These are phyloP conservation scores for Bicyclus anynana DNA, from an alignment of 1,140 invertebrate genomes.

Conservation along the genomic window DNA sequence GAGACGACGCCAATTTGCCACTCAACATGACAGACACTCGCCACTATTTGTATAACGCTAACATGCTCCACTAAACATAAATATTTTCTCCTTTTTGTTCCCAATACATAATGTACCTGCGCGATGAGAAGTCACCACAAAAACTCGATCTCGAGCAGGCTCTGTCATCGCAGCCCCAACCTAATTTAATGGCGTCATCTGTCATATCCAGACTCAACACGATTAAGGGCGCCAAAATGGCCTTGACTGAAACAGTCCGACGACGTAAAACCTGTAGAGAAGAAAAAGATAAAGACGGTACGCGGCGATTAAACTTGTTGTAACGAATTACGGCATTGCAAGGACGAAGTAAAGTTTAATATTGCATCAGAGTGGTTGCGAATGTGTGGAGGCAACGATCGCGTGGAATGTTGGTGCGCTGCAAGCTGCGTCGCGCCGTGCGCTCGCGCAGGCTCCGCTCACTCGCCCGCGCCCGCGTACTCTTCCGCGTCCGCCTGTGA, in stretches of 20 bases:
- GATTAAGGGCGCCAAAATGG: slow-evolving; percentile 61
- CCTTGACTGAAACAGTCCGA: slow-evolving; percentile 63
- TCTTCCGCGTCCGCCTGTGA: slow-evolving; percentile 41
- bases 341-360: slow-evolving; percentile 76
- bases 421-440: slow-evolving; percentile 27
- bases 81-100: slow-evolving; percentile 35
- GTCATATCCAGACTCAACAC: slow-evolving; percentile 40
- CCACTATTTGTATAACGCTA: slow-evolving; percentile 62
- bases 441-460: slow-evolving; percentile 37
- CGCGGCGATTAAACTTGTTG: slow-evolving; percentile 63
- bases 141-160: slow-evolving; percentile 15
- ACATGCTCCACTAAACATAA: slow-evolving; percentile 46
- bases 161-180: slow-evolving; percentile 19
- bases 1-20: slow-evolving; percentile 64
- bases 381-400: slow-evolving; percentile 65
- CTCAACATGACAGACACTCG: slow-evolving; percentile 55
- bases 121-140: neutral
- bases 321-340: slow-evolving; percentile 76
- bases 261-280: slow-evolving; percentile 43
- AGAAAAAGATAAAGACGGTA: slow-evolving; percentile 67
- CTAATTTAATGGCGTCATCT: slow-evolving; percentile 34
- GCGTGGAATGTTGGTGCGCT: slow-evolving; percentile 62
- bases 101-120: slow-evolving; percentile 31
- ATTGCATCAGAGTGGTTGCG: slow-evolving; percentile 70
- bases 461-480: slow-evolving; percentile 33